A percentile compares a stretch with the other conserved stretches of the same genome.
Conservation (phyloP, 37 sponge, comb jelly and placozoan genomes). For the Bolinopsis microptera region DNA sequence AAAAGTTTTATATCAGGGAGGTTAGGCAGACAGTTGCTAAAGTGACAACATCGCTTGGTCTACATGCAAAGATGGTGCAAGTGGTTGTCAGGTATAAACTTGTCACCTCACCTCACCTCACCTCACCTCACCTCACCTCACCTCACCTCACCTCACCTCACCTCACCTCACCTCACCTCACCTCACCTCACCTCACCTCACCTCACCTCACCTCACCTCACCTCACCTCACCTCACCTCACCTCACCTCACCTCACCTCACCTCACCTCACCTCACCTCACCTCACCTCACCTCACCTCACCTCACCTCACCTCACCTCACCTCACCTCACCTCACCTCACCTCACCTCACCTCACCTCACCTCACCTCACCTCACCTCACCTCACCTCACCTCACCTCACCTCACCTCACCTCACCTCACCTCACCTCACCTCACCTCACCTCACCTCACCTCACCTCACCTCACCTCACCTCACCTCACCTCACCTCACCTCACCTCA, state of each 20-base stretch:
- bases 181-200: constrained; percentile 8
- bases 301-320: not conserved
- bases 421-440: not conserved
- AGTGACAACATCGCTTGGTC: not conserved
- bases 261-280: not conserved
- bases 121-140: constrained; percentile 8
- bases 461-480: not conserved
- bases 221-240: not conserved
- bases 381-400: not conserved
- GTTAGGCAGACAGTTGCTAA: constrained; percentile 31
- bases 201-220: constrained; percentile 8
- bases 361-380: not conserved
- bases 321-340: not conserved
- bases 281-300: not conserved
- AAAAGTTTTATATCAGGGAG: constrained; percentile 5
- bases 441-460: not conserved
- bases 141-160: constrained; percentile 8
- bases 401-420: not conserved
- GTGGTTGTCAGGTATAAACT: constrained; percentile 15
- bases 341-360: not conserved
- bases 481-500: not conserved
- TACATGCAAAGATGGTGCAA: constrained; percentile 34
- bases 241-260: not conserved
- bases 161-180: constrained; percentile 8
- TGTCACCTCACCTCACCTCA: not conserved